Conservation (phyloP, 2,113 vertebrate species). For the Centropristis striata region DNA sequence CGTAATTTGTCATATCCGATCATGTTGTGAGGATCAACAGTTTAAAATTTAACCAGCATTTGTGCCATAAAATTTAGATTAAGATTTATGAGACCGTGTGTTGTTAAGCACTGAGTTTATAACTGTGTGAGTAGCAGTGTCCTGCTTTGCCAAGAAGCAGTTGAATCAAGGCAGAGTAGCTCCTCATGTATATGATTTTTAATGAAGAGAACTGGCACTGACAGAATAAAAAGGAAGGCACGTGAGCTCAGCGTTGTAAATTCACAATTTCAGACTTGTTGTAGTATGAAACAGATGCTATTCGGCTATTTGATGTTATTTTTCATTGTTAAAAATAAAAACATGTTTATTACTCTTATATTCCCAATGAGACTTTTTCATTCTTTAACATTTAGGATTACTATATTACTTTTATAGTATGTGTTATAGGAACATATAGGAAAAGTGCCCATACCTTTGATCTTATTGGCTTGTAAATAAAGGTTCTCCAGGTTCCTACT, state of each 20-base stretch:
- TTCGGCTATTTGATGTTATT: background rate
- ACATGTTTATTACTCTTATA: background rate
- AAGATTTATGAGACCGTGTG: background rate
- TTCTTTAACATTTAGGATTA: background rate
- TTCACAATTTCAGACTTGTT: background rate
- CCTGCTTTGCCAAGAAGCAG: background rate
- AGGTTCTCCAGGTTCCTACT: conserved; percentile 94
- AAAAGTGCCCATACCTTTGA: conserved; percentile 88
- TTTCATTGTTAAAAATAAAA: background rate
- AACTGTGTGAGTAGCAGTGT: background rate
- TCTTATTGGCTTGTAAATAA: conserved; percentile 95
- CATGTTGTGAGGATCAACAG: background rate
- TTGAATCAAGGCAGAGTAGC: background rate
- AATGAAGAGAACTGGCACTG: background rate
- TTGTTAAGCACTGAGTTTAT: background rate
- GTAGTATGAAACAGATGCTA: background rate
- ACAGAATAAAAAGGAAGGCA: background rate
- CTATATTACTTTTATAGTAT: background rate
- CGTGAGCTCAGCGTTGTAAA: background rate
- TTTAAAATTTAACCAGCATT: background rate
- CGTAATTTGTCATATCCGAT: background rate
- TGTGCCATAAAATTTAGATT: background rate
- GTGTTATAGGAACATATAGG: background rate
- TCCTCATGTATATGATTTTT: background rate
- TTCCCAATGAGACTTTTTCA: background rate